phyloP scores from a whole-genome alignment of 2,113 vertebrate genomes.

The Onychostoma macrolepis region DNA sequence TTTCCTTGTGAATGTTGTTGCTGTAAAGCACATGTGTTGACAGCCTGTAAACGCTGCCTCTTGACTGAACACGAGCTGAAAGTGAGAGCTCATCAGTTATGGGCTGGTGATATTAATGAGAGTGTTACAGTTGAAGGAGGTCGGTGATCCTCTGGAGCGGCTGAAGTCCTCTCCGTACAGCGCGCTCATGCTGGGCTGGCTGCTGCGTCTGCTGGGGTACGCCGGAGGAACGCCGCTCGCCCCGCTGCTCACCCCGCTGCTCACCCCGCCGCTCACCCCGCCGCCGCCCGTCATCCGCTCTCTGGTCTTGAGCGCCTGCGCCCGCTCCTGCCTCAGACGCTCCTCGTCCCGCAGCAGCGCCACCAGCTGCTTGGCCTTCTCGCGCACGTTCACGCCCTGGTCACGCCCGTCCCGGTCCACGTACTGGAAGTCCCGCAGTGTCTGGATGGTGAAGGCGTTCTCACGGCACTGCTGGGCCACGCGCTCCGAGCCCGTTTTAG shows the following conservation, averaged over 20 bases:
- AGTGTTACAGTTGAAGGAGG: conserved; percentile 82
- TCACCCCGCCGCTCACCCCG: too few relatives aligned
- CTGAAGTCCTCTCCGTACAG: conserved; percentile 83
- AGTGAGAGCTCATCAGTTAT: too few relatives aligned
- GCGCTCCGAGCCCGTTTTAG: conserved; percentile 93
- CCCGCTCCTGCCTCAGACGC: conserved; percentile 86
- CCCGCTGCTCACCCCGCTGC: conserved; percentile 50
- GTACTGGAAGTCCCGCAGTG: conserved; percentile 93
- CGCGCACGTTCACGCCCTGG: conserved; percentile 93
- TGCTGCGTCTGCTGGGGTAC: conserved; percentile 78
- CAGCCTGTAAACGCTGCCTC: too few relatives aligned
- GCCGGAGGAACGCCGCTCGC: conserved; percentile 71
- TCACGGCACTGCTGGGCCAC: conserved; percentile 95
- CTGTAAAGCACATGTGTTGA: too few relatives aligned
- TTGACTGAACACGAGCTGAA: too few relatives aligned
- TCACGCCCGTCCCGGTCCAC: conserved; percentile 92
- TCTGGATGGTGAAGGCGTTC: conserved; percentile 94
- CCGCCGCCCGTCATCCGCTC: conserved; percentile 86
- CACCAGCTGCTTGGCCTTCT: conserved; percentile 94
- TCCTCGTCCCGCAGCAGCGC: conserved; percentile 91
- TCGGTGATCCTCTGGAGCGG: conserved; percentile 84
- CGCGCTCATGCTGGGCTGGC: conserved; percentile 78
- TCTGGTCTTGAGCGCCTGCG: conserved; percentile 91
- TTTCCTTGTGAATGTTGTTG: too few relatives aligned
- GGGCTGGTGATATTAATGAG: too few relatives aligned